Base-by-base conservation (phyloP, 2,113 vertebrate species). In the Antigone vipio region DNA sequence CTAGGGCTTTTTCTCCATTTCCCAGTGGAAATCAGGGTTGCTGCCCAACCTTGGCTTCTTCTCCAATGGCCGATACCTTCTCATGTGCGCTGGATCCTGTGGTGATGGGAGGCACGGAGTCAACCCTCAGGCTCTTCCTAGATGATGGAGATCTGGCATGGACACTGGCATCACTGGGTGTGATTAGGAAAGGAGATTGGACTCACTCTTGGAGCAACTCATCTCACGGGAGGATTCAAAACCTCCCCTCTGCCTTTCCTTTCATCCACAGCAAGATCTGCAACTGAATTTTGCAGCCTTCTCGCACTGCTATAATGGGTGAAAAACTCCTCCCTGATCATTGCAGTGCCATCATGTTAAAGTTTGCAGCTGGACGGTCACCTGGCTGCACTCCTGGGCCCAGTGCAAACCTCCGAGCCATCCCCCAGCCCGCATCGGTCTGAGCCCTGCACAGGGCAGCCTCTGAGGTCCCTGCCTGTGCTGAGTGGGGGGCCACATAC, bases 381-480 rank as follows among this genome's bases (percentile, higher is more conserved):
- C 32, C 24, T 85, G 53, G 21, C 58, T 56, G 83, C 45, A 34
- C 13, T 47, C 6, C 34, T 52, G 21, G 17, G 12, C 83, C 44
- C 26, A 29, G 40, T 56, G 53, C 32, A 42, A 76, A 60, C 26
- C 29, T 38, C 24, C 0, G 1, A 76, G 63, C n/a, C 47, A 34
- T 17, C 10, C 0, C 1, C 11, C n/a, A 68, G 49, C 21, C 56
- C 2, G 0, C 0, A 0, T 6, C 0, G 0, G 12, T 16, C 55
- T 42, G 17, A 96, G 35, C 45, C 11, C 6, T 27, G 9, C 24
- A 55, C 34, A 59, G 14, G 38, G 38, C 58, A 67, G n/a, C 11
- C 38, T 49, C n/a, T 32, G 58, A 80, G 22, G 44, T 68, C 63
- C 45, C 47, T 79, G 55, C 30, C 44, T 56, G 23, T 23, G 40